Conservation (phyloP, 2,888 invertebrate genomes). For the Nomada lathburiana region DNA sequence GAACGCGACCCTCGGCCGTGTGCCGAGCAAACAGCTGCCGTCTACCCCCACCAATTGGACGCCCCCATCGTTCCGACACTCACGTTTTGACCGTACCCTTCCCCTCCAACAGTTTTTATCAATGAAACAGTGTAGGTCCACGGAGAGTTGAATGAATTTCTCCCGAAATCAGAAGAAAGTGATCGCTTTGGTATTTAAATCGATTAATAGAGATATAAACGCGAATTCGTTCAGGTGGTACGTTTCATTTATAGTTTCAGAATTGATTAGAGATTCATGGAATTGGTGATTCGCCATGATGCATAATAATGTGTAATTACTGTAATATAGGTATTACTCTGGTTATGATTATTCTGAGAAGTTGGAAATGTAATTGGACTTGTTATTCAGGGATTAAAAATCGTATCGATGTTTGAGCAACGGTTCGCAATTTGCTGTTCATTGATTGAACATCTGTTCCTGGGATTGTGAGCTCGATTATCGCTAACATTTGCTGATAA, state of each 20-base stretch:
- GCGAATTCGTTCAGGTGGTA: too few species aligned
- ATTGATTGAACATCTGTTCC: conserved; percentile 28
- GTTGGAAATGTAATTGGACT: too few species aligned
- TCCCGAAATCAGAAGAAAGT: too few species aligned
- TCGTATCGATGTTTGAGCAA: conserved; percentile 29
- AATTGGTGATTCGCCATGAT: too few species aligned
- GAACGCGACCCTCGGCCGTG: conserved; percentile 64
- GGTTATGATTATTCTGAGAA: too few species aligned
- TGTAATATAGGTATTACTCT: too few species aligned
- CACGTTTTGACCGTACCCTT: conserved; percentile 25
- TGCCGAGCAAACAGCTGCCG: conserved; percentile 74
- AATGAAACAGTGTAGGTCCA: conserved; percentile 14
- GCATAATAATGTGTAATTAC: too few species aligned
- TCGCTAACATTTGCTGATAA: neutral
- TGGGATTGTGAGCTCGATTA: neutral
- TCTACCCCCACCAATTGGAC: conserved; percentile 63
- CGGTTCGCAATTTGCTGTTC: neutral
- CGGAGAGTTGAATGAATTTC: neutral
- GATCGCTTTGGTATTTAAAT: too few species aligned
- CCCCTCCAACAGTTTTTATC: conserved; percentile 22
- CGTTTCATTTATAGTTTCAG: too few species aligned
- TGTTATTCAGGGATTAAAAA: too few species aligned
- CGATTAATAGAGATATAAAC: too few species aligned
- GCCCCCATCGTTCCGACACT: conserved; percentile 51
- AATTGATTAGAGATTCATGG: too few species aligned